These are phyloP conservation scores for Metopia argyrocephala DNA, from an alignment of 2,888 invertebrate genomes.

Conservation along the genomic window DNA sequence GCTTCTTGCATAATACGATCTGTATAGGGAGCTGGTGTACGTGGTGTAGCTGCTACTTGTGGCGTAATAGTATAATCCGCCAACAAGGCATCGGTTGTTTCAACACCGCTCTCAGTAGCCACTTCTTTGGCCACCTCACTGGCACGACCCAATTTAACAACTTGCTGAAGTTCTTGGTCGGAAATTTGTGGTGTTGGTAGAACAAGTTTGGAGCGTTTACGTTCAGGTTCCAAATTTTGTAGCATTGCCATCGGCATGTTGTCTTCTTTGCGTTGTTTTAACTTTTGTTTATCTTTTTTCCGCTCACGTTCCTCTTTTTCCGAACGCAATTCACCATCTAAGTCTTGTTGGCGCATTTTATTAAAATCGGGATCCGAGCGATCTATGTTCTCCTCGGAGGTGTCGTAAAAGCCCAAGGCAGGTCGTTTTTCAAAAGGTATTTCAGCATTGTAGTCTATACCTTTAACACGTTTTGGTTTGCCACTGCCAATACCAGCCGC, in stretches of 20 bases:
- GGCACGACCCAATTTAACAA: conserved; percentile 93
- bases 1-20: conserved; percentile 95
- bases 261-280: conserved; percentile 97
- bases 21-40: conserved; percentile 91
- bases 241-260: conserved; percentile 95
- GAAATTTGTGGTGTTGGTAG: conserved; percentile 98
- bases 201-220: conserved; percentile 96
- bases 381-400: conserved; percentile 91
- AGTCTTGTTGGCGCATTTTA: conserved; percentile 91
- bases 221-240: conserved; percentile 91
- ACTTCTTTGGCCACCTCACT: conserved; percentile 94
- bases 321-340: conserved; percentile 93
- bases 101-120: conserved; percentile 87
- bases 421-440: conserved; percentile 98
- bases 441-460: conserved; percentile 98
- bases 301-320: conserved; percentile 96
- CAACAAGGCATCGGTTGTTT: conserved; percentile 90
- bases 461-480: conserved; percentile 83
- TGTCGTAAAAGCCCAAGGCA: conserved; percentile 96
- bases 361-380: conserved; percentile 94
- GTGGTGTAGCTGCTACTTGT: conserved; percentile 85
- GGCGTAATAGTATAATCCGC: conserved; percentile 93
- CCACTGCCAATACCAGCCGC: conserved; percentile 93
- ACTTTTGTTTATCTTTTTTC: conserved; percentile 95
- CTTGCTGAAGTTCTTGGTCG: conserved; percentile 93